A percentile compares a stretch with the other conserved stretches of the same genome.
Evolutionary conservation across 2,888 invertebrate species (phyloP).

Genomic region (Dichetophora obliterata): DNA sequence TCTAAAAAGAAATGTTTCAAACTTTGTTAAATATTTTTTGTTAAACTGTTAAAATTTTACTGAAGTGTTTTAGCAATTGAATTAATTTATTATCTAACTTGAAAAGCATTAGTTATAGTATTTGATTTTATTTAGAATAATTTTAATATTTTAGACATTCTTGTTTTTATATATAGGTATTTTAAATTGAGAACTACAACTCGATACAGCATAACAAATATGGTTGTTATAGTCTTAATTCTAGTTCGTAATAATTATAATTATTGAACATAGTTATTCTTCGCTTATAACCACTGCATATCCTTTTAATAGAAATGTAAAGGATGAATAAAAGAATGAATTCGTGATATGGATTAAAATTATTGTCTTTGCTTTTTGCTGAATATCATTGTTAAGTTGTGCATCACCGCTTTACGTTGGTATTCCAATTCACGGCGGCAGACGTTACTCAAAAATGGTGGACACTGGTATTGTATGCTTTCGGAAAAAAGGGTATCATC

Average conservation of each 20-base stretch:
- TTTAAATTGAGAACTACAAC: neutral
- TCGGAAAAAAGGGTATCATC: constrained; percentile 73
- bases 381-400: constrained; percentile 65
- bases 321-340: constrained; percentile 44
- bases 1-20: too few relatives aligned
- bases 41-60: too few relatives aligned
- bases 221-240: too few relatives aligned
- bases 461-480: constrained; percentile 74
- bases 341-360: constrained; percentile 23
- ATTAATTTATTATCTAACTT: too few relatives aligned
- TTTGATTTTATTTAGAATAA: too few relatives aligned
- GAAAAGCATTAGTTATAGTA: too few relatives aligned
- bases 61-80: too few relatives aligned
- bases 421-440: constrained; percentile 74
- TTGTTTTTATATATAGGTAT: neutral
- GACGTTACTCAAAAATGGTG: constrained; percentile 72
- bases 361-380: constrained; percentile 46
- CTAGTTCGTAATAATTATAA: too few relatives aligned
- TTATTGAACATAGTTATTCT: too few relatives aligned
- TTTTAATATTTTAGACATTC: neutral
- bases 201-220: too few relatives aligned
- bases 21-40: too few relatives aligned
- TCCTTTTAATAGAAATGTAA: constrained; percentile 1
- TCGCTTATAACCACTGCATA: neutral
- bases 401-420: constrained; percentile 67